Conservation (phyloP, 2,888 invertebrate species). For the Agrochola lota region DNA sequence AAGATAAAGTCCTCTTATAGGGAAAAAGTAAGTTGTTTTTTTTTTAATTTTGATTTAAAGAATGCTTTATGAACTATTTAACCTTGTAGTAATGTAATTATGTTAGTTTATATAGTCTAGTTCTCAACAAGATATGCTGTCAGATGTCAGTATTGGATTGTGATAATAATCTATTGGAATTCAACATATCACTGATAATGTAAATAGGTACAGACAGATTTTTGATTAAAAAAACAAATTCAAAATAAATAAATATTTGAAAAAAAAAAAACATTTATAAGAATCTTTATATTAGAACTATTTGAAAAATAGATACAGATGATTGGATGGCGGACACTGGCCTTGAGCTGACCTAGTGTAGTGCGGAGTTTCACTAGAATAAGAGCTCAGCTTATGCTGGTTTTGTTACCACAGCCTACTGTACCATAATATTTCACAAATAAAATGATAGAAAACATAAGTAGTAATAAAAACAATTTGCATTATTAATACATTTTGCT, state of each 20-base stretch:
- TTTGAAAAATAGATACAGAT: neutral
- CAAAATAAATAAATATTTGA: neutral
- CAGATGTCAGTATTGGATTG: constrained; percentile 25
- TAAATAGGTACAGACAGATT: constrained; percentile 15
- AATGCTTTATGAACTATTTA: too few species aligned
- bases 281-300: neutral
- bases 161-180: constrained; percentile 46
- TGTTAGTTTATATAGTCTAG: constrained; percentile 11
- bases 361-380: neutral
- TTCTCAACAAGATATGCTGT: constrained; percentile 31
- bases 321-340: neutral
- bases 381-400: too few species aligned
- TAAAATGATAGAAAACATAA: neutral
- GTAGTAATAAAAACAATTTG: neutral
- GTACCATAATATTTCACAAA: neutral
- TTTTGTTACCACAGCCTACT: neutral
- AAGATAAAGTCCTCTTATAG: neutral
- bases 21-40: too few species aligned
- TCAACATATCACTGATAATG: constrained; percentile 47
- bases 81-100: neutral
- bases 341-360: neutral
- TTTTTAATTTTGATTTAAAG: too few species aligned
- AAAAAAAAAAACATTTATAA: neutral
- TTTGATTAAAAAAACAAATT: neutral
- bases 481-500: constrained; percentile 1